Conservation (phyloP, 2,113 vertebrate species). For the Sarotherodon lohbergeri region DNA sequence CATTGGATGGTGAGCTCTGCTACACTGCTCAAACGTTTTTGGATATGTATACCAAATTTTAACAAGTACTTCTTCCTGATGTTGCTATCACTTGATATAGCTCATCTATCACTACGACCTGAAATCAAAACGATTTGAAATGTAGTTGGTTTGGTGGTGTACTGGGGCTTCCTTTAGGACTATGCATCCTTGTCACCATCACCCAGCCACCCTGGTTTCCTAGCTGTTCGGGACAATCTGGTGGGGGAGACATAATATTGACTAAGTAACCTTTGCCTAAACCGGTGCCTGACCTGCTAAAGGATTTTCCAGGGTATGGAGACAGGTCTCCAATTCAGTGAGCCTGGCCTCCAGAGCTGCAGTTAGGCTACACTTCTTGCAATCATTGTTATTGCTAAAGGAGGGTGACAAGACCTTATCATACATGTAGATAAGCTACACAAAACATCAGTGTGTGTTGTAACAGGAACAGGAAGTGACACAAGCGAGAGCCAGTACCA, state of each 20-base stretch:
- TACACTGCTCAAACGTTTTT: neutral
- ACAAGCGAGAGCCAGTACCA: neutral
- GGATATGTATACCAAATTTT: neutral
- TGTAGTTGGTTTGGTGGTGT: neutral
- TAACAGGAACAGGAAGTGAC: neutral
- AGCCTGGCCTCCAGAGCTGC: neutral
- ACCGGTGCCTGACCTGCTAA: neutral
- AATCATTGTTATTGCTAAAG: neutral
- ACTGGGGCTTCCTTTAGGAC: neutral
- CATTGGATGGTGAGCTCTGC: neutral
- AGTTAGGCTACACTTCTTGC: neutral
- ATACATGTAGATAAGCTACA: neutral
- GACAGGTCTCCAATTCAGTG: neutral
- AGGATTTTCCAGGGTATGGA: accelerated
- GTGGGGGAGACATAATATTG: neutral
- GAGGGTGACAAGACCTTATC: neutral
- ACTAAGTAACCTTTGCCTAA: neutral
- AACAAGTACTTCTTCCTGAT: neutral
- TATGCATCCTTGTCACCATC: neutral
- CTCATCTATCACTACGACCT: neutral
- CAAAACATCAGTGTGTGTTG: neutral
- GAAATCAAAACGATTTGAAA: neutral
- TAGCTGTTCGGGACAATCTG: neutral
- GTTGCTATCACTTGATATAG: neutral
- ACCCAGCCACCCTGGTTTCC: neutral